phyloP scores from a whole-genome alignment of 2,888 invertebrate genomes.

The Hyppa rectilinea region DNA sequence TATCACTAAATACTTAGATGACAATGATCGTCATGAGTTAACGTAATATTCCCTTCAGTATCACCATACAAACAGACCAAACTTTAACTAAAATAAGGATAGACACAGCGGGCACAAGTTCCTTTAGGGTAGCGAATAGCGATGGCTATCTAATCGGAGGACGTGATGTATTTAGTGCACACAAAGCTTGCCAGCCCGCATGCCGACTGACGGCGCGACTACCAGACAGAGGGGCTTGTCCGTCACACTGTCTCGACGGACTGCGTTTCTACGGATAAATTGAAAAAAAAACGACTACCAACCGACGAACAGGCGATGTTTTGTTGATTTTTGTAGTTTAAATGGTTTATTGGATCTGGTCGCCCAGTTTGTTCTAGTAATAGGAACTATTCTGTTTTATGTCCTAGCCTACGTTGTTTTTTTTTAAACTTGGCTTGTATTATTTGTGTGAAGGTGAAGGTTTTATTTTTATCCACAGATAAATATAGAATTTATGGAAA shows the following conservation, averaged over 20 bases:
- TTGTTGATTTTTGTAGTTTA: neutral
- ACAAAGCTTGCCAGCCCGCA: constrained; percentile 39
- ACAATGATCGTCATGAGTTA: neutral
- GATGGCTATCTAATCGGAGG: constrained; percentile 28
- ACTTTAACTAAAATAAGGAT: too few species aligned
- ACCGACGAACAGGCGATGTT: neutral
- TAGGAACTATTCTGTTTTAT: neutral
- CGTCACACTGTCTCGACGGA: constrained; percentile 20
- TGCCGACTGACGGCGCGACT: constrained; percentile 1
- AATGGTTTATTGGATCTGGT: neutral
- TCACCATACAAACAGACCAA: too few species aligned
- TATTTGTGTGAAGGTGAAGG: too few species aligned
- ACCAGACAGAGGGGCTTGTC: constrained; percentile 12
- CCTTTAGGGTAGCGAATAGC: neutral
- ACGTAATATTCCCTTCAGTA: neutral
- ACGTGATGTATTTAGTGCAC: constrained; percentile 36
- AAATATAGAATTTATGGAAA: too few species aligned
- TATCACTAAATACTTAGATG: neutral
- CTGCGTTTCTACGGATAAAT: neutral
- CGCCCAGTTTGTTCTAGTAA: neutral
- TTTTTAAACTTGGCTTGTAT: too few species aligned
- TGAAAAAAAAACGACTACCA: neutral
- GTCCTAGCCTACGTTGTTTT: too few species aligned
- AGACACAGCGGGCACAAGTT: neutral
- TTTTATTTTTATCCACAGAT: too few species aligned